These are phyloP conservation scores for Hemichromis elongatus DNA, from an alignment of 2,113 vertebrate genomes.

Conservation along the genomic window DNA sequence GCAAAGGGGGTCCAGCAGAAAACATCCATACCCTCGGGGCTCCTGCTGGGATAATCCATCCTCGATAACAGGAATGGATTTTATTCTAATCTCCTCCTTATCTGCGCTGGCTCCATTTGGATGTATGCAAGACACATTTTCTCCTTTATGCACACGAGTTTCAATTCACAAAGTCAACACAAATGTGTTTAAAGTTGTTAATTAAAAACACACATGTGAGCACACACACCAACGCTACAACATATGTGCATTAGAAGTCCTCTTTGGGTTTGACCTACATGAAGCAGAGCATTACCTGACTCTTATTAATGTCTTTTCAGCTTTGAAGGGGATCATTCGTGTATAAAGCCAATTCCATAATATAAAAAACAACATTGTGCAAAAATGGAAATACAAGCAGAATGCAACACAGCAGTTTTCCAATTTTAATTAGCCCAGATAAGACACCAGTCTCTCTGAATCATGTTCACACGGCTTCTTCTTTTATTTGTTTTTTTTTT, in stretches of 20 bases:
- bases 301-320: neutral
- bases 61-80: slow-evolving; percentile 15
- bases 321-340: neutral
- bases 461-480: too few species aligned
- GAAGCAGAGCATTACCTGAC: neutral
- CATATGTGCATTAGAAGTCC: neutral
- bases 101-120: slow-evolving; percentile 4
- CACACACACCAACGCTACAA: neutral
- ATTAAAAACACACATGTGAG: slow-evolving; percentile 45
- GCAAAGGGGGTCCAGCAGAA: neutral
- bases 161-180: slow-evolving; percentile 42
- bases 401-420: neutral
- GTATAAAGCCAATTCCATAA: neutral
- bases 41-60: slow-evolving; percentile 25
- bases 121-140: slow-evolving; percentile 9
- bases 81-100: slow-evolving; percentile 42
- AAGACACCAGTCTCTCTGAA: too few species aligned
- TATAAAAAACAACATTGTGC: neutral
- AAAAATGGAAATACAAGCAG: neutral
- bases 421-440: too few species aligned
- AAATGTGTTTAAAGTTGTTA: slow-evolving; percentile 31
- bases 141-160: slow-evolving; percentile 4
- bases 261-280: neutral
- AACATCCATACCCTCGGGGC: neutral
- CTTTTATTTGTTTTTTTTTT: too few species aligned